Percentiles rank a stretch among this genome's conserved stretches.
These are phyloP conservation scores for Eupsilia transversa DNA, from an alignment of 2,888 invertebrate genomes.

Conservation along the genomic window DNA sequence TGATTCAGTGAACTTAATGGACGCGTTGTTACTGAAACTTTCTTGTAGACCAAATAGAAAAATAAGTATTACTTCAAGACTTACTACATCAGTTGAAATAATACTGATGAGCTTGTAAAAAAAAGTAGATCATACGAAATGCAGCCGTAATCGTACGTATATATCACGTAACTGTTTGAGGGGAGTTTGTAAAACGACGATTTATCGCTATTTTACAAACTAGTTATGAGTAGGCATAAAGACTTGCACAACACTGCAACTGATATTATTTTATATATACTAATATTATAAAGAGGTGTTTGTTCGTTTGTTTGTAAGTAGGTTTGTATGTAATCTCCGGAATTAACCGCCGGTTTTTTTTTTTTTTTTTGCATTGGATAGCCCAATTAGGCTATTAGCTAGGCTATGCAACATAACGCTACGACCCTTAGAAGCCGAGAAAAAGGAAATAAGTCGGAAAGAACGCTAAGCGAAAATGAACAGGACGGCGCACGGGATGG, in stretches of 20 bases:
- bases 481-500: no score
- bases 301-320: no score
- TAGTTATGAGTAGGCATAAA: background rate
- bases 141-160: no score
- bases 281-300: no score
- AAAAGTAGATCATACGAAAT: background rate
- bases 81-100: background rate
- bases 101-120: background rate
- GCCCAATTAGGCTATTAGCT: no score
- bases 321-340: no score
- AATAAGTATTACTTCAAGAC: background rate
- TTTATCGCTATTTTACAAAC: background rate
- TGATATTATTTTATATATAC: background rate
- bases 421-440: no score
- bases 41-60: constrained; percentile 8
- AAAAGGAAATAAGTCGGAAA: no score
- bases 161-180: background rate
- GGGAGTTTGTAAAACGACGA: background rate
- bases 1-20: constrained; percentile 34
- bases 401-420: no score
- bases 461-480: no score
- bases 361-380: no score
- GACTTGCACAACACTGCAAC: background rate
- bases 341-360: no score
- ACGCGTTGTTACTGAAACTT: constrained; percentile 6